Percentiles rank a stretch among this genome's conserved stretches.
phyloP scores from a whole-genome alignment of 2,113 vertebrate species.

The Pomatostomus ruficeps region DNA sequence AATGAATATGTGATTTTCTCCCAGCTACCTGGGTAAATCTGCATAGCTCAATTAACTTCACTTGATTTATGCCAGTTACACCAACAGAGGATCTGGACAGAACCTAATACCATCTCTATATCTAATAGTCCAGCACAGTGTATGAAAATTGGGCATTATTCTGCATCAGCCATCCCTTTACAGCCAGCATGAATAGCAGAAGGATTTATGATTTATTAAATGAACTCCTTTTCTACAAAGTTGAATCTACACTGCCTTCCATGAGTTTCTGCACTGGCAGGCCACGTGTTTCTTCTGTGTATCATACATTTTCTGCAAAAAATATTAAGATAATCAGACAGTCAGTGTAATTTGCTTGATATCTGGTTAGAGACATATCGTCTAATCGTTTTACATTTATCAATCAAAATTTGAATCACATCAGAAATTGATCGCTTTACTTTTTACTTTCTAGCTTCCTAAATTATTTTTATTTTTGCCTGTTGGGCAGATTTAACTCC shows the following conservation, averaged over 20 bases:
- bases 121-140: not conserved
- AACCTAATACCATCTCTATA: not conserved
- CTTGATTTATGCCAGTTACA: not conserved
- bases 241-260: not conserved
- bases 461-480: not conserved
- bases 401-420: not conserved
- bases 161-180: not conserved
- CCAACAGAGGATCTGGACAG: not conserved
- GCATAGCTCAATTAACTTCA: not conserved
- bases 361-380: not conserved
- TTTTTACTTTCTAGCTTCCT: not conserved
- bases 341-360: not conserved
- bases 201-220: slow-evolving; percentile 20
- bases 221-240: not conserved
- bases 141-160: not conserved
- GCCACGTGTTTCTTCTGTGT: not conserved
- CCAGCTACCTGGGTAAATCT: not conserved
- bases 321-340: not conserved
- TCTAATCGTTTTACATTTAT: not conserved
- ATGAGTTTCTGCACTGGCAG: not conserved
- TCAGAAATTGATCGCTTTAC: not conserved
- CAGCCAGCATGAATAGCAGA: not conserved
- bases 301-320: not conserved
- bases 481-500: not conserved
- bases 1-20: slow-evolving; percentile 15